Base-by-base conservation (phyloP, 2,113 vertebrate species). In the Cebus imitator region DNA sequence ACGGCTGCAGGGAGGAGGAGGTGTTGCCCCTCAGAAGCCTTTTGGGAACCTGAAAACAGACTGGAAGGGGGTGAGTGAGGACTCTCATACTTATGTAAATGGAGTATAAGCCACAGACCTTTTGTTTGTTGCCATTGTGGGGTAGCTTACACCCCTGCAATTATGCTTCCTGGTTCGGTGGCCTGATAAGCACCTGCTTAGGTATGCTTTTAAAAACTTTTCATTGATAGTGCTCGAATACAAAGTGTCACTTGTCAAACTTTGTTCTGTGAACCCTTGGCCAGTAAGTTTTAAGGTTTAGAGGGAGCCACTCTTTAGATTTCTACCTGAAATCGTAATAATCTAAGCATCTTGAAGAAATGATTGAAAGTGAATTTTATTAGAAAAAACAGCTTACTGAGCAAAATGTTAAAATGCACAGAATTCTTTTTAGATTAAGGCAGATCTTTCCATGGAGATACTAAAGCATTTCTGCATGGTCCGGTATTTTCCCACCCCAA, bases 321-420 rank as follows among this genome's bases (percentile, higher is more conserved):
- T 94, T 73, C 43, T 12, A 23, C 13, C 32, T 87, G 37, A 87
- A 68, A 68, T 58, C 52, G 18, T 90, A 72, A 43, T 66, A 37
- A 64, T 66, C 35, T 10, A 68, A 87, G 43, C 43, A 90, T 85
- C 61, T 88, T 84, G 58, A 91, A 92, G 32, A 88, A 83, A 70
- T 79, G 37, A 45, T 37, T 64, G 90, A 85, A n/a, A 50, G 7
- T 66, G 18, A 57, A 48, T 89, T 95, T 88, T 7, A 52, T 96
- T 58, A 90, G 90, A 82, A 61, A 78, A 79, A 32, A 8, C 9
- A 48, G 85, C 52, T 79, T 83, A 14, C 37, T 57, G 43, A 72
- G 72, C n/a, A 79, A 82, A 92, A 48, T 80, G 52, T 78, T 18
- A 23, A 45, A 84, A 61, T 21, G 79, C 13, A 25, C 57, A 86